These are phyloP conservation scores for Gordius sp. DNA, from an alignment of 2,888 invertebrate genomes.

Conservation along the genomic window DNA sequence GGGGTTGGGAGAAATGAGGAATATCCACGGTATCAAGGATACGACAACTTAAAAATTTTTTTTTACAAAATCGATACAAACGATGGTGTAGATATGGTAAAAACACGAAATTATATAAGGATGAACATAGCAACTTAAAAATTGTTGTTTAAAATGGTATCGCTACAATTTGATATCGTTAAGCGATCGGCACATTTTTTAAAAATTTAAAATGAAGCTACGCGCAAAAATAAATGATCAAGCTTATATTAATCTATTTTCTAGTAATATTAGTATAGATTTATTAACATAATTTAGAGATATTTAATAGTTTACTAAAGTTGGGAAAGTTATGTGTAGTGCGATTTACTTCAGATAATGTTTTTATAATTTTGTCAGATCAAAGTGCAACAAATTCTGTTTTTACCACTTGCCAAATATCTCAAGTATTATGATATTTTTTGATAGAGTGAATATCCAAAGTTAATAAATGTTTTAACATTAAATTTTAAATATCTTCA, in stretches of 20 bases:
- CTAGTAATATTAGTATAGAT: not conserved
- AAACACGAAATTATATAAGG: too few relatives aligned
- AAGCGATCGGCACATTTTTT: too few relatives aligned
- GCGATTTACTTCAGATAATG: not conserved
- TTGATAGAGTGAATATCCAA: not conserved
- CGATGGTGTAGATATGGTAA: too few relatives aligned
- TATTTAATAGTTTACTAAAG: not conserved
- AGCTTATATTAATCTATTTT: not conserved
- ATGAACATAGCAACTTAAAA: too few relatives aligned
- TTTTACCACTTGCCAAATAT: not conserved
- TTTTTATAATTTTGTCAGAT: not conserved
- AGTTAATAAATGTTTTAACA: not conserved
- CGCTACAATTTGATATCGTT: too few relatives aligned
- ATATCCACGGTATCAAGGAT: too few relatives aligned
- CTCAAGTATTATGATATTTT: not conserved
- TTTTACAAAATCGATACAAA: too few relatives aligned
- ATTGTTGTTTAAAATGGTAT: too few relatives aligned
- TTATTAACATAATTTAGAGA: not conserved
- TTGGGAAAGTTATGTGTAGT: slow-evolving; percentile 1
- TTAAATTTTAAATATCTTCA: not conserved
- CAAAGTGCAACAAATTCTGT: not conserved
- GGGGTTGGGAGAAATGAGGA: too few relatives aligned
- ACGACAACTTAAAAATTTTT: too few relatives aligned
- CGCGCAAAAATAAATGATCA: not conserved
- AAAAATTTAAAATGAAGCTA: not conserved